These are phyloP conservation scores for Willowsia nigromaculata DNA, from an alignment of 2,888 invertebrate genomes.

Conservation along the genomic window DNA sequence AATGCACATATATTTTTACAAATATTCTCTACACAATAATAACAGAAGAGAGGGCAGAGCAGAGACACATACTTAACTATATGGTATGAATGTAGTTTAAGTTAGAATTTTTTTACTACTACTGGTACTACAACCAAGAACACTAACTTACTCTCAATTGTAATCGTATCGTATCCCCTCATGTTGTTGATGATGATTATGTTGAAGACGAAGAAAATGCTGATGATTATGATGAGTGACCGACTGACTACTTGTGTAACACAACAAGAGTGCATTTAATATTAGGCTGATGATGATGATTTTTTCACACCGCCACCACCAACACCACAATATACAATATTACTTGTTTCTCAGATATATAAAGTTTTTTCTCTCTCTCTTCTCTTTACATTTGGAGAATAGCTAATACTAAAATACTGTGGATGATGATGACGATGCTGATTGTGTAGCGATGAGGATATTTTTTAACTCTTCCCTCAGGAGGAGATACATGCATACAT, in stretches of 20 bases:
- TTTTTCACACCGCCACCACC: neutral
- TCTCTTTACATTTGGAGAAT: too few species aligned
- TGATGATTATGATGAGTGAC: slow-evolving; percentile 61
- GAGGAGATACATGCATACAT: neutral
- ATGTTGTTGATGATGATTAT: slow-evolving; percentile 42
- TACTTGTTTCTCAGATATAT: too few species aligned
- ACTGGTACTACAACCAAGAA: neutral
- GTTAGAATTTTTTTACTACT: too few species aligned
- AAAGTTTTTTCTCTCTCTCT: too few species aligned
- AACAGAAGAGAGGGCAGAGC: too few species aligned
- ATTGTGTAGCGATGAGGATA: neutral
- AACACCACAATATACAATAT: neutral
- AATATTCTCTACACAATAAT: neutral
- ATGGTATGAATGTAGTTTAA: too few species aligned
- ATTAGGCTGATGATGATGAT: neutral
- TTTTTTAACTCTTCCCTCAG: neutral
- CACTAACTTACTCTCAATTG: slow-evolving; percentile 57
- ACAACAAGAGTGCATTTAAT: slow-evolving; percentile 18
- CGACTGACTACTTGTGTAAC: slow-evolving; percentile 30
- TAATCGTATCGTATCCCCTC: slow-evolving; percentile 66
- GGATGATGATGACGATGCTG: neutral
- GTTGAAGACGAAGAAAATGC: neutral
- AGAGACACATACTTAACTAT: too few species aligned
- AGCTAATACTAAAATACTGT: neutral
- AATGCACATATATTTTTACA: too few species aligned